Conservation (phyloP, 1,140 invertebrate species). For the Drosophila saltans region DNA sequence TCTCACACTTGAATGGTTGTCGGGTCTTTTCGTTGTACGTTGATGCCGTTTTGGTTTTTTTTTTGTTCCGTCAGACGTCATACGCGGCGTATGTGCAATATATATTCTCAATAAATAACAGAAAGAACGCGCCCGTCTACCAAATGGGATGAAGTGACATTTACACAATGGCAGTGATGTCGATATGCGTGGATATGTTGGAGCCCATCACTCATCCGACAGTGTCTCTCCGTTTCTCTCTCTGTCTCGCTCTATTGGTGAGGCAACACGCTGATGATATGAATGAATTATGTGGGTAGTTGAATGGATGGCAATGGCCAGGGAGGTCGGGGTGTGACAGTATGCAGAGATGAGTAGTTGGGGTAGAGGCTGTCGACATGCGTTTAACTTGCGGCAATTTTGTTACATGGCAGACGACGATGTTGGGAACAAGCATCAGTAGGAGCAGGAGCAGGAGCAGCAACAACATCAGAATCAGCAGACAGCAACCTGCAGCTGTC, state of each 20-base stretch:
- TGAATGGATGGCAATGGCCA: conserved; percentile 10
- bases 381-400: conserved; percentile 82
- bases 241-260: neutral
- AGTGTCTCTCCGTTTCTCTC: conserved; percentile 19
- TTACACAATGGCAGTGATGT: conserved; percentile 80
- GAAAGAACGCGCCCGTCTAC: conserved; percentile 5
- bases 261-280: conserved; percentile 67
- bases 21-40: conserved; percentile 14
- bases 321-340: conserved; percentile 7
- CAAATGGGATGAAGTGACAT: conserved; percentile 76
- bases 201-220: conserved; percentile 75
- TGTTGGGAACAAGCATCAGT: conserved; percentile 50
- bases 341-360: neutral
- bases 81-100: conserved; percentile 66
- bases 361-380: conserved; percentile 67
- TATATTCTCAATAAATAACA: conserved; percentile 57
- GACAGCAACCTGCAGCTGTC: conserved; percentile 63
- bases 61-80: conserved; percentile 24
- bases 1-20: conserved; percentile 46
- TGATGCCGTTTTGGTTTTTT: neutral
- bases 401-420: conserved; percentile 70
- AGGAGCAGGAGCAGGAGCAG: conserved; percentile 24
- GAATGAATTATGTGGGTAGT: conserved; percentile 78
- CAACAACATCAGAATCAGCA: conserved; percentile 12
- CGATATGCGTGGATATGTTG: conserved; percentile 71